Conservation (phyloP, 2,888 invertebrate genomes). For the Adelognathus sp. region DNA sequence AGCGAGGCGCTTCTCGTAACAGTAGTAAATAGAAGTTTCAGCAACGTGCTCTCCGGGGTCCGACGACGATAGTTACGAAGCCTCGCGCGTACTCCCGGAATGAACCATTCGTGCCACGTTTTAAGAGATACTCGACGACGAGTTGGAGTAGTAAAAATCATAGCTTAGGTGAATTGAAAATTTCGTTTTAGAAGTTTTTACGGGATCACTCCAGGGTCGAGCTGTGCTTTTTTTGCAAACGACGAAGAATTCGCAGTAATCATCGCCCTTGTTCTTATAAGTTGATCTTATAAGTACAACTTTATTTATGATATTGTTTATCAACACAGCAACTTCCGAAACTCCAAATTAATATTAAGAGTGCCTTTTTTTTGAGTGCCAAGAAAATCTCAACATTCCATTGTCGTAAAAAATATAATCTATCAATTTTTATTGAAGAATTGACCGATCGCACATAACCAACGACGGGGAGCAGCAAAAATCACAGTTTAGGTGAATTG, state of each 20-base stretch:
- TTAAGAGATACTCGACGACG: not conserved
- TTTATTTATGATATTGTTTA: too few species aligned
- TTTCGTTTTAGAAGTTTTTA: not conserved
- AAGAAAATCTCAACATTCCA: too few species aligned
- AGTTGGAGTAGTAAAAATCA: not conserved
- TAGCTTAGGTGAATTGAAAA: not conserved
- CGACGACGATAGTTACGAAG: not conserved
- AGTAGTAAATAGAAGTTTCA: not conserved
- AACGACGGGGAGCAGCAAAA: not conserved
- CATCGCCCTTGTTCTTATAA: too few species aligned
- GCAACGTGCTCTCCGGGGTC: not conserved
- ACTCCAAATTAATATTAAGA: too few species aligned
- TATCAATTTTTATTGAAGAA: too few species aligned
- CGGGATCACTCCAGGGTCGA: not conserved
- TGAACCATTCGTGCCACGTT: not conserved
- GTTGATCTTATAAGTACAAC: too few species aligned
- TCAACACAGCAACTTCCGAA: too few species aligned
- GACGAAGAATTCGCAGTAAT: too few species aligned
- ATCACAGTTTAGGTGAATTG: not conserved
- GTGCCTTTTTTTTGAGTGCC: too few species aligned
- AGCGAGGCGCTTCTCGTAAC: conserved; percentile 10
- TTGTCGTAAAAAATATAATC: too few species aligned
- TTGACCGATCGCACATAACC: too few species aligned
- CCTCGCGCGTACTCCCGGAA: not conserved
- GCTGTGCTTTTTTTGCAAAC: too few species aligned